A percentile compares a stretch with the other conserved stretches of the same genome.
Conservation (phyloP, 2,888 invertebrate genomes). For the Chloroclystis v-ata region DNA sequence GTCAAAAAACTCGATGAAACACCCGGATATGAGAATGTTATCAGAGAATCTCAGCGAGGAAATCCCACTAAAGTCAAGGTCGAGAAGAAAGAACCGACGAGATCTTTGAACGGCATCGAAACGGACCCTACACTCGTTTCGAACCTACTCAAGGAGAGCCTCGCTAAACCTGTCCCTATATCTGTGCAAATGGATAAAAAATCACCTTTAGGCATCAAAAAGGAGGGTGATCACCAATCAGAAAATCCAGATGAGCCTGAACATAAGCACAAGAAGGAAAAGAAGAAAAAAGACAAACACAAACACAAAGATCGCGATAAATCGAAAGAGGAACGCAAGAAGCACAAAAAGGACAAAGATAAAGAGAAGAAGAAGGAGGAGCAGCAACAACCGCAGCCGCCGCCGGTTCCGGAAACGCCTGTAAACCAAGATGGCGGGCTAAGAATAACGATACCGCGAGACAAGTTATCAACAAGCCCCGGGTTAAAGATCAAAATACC, state of each 20-base stretch:
- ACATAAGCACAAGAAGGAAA: conserved; percentile 77
- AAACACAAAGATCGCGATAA: conserved; percentile 88
- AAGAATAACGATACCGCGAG: conserved; percentile 67
- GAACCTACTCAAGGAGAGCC: conserved; percentile 82
- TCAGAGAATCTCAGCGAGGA: conserved; percentile 74
- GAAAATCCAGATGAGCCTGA: conserved; percentile 40
- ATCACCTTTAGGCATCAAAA: conserved; percentile 51
- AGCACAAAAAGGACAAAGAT: conserved; percentile 83
- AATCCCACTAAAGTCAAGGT: conserved; percentile 50
- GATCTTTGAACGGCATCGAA: conserved; percentile 81
- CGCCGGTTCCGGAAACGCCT: conserved; percentile 31
- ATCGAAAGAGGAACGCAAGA: conserved; percentile 83
- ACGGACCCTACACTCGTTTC: conserved; percentile 85
- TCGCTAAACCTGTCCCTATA: conserved; percentile 71
- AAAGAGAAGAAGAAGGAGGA: conserved; percentile 54
- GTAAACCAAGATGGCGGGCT: conserved; percentile 47
- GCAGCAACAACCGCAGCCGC: conserved; percentile 34
- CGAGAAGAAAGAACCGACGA: conserved; percentile 53
- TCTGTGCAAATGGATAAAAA: conserved; percentile 61
- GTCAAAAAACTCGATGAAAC: conserved; percentile 81
- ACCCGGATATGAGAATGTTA: conserved; percentile 79
- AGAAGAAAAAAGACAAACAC: conserved; percentile 88
- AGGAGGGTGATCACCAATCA: conserved; percentile 46
- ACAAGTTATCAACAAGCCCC: conserved; percentile 57
- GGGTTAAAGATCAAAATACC: conserved; percentile 90